Evolutionary conservation across 2,888 invertebrate genomes (phyloP).

Genomic region (Isoperla grammatica): DNA sequence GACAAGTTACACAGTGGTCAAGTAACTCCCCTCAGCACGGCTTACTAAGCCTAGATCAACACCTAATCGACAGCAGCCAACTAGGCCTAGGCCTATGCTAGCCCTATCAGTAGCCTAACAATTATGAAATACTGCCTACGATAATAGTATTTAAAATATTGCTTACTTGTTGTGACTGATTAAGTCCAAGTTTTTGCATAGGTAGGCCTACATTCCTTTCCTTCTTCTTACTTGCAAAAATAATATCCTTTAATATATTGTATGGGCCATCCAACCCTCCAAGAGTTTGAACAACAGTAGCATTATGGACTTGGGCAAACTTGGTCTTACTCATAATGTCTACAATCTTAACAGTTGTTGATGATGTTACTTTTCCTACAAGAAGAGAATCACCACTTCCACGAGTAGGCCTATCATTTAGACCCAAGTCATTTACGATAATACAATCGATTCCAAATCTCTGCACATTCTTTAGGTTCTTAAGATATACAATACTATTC

Average conservation of each 20-base stretch:
- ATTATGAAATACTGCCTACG: neutral
- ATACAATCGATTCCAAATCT: slow-evolving; percentile 34
- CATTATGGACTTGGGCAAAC: slow-evolving; percentile 33
- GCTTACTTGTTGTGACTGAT: slow-evolving; percentile 19
- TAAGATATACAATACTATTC: slow-evolving; percentile 33
- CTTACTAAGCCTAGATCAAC: no score
- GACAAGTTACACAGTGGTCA: no score
- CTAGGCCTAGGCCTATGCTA: neutral
- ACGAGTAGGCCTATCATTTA: neutral
- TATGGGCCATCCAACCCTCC: slow-evolving; percentile 31
- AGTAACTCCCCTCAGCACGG: no score
- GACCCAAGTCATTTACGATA: slow-evolving; percentile 30
- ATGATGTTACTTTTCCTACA: slow-evolving; percentile 31
- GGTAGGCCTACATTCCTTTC: neutral
- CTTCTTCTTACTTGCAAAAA: slow-evolving; percentile 3
- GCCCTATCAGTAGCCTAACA: neutral
- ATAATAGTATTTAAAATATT: neutral
- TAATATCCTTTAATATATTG: slow-evolving; percentile 34
- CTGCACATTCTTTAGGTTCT: slow-evolving; percentile 28
- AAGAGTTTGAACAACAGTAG: neutral
- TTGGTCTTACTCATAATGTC: slow-evolving; percentile 32
- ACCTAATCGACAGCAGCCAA: no score
- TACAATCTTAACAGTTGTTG: slow-evolving; percentile 33
- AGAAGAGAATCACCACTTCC: neutral
- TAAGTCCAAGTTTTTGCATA: neutral